Evolutionary conservation across 2,797 vertebrate genomes (phyloP).

Genomic region (Tokudaia muenninki): DNA sequence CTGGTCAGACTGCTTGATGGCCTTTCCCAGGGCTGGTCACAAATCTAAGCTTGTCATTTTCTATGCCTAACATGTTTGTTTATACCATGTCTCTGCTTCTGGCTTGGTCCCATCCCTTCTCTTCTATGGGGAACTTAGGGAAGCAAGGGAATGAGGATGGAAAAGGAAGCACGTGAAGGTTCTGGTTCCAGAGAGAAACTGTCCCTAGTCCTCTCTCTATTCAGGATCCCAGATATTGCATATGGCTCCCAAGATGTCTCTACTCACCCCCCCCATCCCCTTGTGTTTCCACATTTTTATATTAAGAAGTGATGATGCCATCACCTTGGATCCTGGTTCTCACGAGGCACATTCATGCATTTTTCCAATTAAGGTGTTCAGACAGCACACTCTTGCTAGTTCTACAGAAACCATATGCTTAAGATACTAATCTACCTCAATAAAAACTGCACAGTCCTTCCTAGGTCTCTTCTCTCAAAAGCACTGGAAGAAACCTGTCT

Average conservation of each 20-base stretch:
- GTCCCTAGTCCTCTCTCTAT: not conserved
- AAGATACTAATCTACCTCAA: not conserved
- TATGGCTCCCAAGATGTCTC: not conserved
- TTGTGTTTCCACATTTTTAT: not conserved
- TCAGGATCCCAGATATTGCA: not conserved
- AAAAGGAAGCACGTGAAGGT: too few relatives aligned
- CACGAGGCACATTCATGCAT: rapidly evolving
- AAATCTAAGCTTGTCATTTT: not conserved
- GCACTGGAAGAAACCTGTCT: not conserved
- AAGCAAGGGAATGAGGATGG: not conserved
- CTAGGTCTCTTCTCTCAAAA: not conserved
- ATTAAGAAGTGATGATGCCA: not conserved
- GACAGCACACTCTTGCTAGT: not conserved
- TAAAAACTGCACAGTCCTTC: rapidly evolving
- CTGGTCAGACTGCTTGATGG: not conserved
- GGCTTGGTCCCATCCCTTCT: not conserved
- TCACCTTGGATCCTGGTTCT: not conserved
- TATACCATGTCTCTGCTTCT: not conserved
- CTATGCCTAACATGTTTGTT: not conserved
- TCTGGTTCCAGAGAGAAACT: not conserved
- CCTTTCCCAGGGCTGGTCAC: not conserved
- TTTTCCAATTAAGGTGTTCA: not conserved
- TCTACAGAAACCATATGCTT: not conserved
- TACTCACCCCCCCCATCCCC: rapidly evolving
- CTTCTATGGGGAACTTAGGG: not conserved